These are phyloP conservation scores for Hirtodrosophila cameraria DNA, from an alignment of 2,888 invertebrate genomes.

Conservation along the genomic window DNA sequence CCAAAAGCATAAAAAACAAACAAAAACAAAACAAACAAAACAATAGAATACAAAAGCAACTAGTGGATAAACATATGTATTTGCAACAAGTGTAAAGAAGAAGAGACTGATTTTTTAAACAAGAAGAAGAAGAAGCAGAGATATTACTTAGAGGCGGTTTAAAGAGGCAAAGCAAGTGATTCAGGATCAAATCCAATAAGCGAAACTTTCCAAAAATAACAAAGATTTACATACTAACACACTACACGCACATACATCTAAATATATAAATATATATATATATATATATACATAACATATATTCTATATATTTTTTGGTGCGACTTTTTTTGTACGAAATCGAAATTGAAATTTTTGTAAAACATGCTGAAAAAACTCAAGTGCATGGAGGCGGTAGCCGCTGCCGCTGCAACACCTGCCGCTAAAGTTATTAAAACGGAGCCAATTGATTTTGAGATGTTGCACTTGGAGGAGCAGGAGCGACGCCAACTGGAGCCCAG, in stretches of 20 bases:
- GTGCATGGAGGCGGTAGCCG: slow-evolving; percentile 76
- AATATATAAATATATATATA: slow-evolving; percentile 16
- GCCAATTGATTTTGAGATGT: slow-evolving; percentile 82
- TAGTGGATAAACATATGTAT: slow-evolving; percentile 44
- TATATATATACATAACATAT: slow-evolving; percentile 4
- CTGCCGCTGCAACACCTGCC: slow-evolving; percentile 30
- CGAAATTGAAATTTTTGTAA: slow-evolving; percentile 38
- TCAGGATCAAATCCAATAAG: slow-evolving; percentile 73
- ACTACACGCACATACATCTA: slow-evolving; percentile 24
- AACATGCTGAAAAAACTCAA: slow-evolving; percentile 82
- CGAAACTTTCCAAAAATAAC: slow-evolving; percentile 35
- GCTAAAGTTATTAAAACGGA: slow-evolving; percentile 81
- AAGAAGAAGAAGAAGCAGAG: slow-evolving; percentile 18
- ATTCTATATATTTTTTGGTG: slow-evolving; percentile 9
- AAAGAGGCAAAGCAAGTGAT: slow-evolving; percentile 67
- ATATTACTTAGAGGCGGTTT: slow-evolving; percentile 24
- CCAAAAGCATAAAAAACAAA: slow-evolving; percentile 33
- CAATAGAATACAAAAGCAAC: no score
- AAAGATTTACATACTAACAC: slow-evolving; percentile 25
- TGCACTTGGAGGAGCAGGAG: slow-evolving; percentile 55
- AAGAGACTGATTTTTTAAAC: slow-evolving; percentile 80
- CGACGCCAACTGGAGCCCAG: slow-evolving; percentile 33
- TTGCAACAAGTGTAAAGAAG: slow-evolving; percentile 72
- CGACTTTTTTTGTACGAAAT: slow-evolving; percentile 2
- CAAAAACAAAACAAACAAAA: slow-evolving; percentile 27